A percentile compares a stretch with the other conserved stretches of the same genome.
Conservation (phyloP, 2,797 vertebrate species). For the Diplodus puntazzo region DNA sequence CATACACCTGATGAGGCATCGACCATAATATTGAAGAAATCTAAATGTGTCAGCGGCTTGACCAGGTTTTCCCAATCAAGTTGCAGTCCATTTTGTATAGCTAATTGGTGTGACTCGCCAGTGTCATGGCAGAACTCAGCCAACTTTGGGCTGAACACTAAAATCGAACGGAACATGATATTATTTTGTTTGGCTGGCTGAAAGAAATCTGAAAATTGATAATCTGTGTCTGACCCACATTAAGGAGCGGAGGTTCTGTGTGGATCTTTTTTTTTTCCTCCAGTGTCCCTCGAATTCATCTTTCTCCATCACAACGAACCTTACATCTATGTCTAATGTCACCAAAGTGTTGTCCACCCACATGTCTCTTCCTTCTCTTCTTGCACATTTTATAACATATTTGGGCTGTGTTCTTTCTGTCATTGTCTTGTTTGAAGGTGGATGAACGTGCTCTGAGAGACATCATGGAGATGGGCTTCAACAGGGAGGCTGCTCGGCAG, state of each 20-base stretch:
- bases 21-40: slow-evolving; percentile 55
- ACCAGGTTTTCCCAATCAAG: slow-evolving; percentile 49
- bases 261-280: background rate
- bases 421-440: slow-evolving; percentile 85
- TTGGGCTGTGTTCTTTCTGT: slow-evolving; percentile 1
- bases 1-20: slow-evolving; percentile 22
- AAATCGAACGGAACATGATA: slow-evolving; percentile 34
- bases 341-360: background rate
- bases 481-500: slow-evolving; percentile 94
- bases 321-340: background rate
- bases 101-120: slow-evolving; percentile 40
- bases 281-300: background rate
- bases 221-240: background rate
- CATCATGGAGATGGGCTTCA: slow-evolving; percentile 99
- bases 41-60: slow-evolving; percentile 45
- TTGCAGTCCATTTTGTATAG: slow-evolving; percentile 46
- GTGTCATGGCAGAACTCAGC: slow-evolving; percentile 30
- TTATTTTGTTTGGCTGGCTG: slow-evolving; percentile 10
- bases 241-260: background rate
- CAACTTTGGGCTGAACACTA: slow-evolving; percentile 34
- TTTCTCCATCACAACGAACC: background rate
- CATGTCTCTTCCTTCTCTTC: background rate
- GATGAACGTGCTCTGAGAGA: slow-evolving; percentile 96
- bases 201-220: slow-evolving; percentile 2
- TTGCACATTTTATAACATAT: background rate